Evolutionary conservation across 2,113 vertebrate species (phyloP).

Genomic region (Benthochromis sp.): DNA sequence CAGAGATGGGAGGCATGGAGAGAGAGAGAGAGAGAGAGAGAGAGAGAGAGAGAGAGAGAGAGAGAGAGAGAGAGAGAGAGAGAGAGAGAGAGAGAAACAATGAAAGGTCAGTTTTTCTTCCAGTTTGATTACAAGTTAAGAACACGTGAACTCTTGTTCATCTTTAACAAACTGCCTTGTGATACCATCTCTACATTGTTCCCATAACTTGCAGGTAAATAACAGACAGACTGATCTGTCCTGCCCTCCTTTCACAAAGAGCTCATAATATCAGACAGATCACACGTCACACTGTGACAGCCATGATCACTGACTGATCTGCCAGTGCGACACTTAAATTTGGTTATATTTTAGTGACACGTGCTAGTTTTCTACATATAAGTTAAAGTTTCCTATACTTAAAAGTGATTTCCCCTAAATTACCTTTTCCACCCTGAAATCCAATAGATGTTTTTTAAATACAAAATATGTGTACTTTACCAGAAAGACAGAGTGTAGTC

Average conservation of each 20-base stretch:
- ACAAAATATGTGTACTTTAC: constrained; percentile 55
- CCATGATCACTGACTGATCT: background rate
- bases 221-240: background rate
- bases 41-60: background rate
- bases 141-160: background rate
- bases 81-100: background rate
- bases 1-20: background rate
- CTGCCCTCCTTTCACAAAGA: background rate
- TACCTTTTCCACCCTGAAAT: background rate
- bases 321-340: background rate
- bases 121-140: background rate
- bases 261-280: background rate
- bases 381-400: background rate
- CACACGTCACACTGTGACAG: background rate
- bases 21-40: no score
- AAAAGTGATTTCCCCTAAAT: background rate
- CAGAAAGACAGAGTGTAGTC: constrained; percentile 99
- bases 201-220: background rate
- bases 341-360: background rate
- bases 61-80: background rate
- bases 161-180: background rate
- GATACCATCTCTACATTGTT: background rate
- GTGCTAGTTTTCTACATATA: background rate
- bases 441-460: background rate
- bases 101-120: background rate